Conservation (phyloP, 2,888 invertebrate species). For the Pardosa pseudoannulata region DNA sequence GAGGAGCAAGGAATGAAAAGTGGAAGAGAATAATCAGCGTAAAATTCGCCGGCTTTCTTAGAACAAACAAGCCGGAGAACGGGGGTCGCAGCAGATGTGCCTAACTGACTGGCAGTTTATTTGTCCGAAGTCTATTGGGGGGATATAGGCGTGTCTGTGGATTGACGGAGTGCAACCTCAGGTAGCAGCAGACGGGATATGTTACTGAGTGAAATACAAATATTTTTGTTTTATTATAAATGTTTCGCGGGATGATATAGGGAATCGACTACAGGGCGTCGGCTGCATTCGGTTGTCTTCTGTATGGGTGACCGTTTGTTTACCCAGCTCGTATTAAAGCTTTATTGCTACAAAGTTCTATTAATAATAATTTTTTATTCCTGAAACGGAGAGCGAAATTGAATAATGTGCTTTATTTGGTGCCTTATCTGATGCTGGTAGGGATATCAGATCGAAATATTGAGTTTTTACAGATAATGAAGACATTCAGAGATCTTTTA, state of each 20-base stretch:
- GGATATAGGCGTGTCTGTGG: conserved; percentile 34
- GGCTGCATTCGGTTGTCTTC: background rate
- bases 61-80: conserved; percentile 36
- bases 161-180: background rate
- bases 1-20: background rate
- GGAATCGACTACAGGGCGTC: background rate
- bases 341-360: background rate
- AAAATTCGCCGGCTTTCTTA: conserved; percentile 53
- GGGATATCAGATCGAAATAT: background rate
- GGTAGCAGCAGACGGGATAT: background rate
- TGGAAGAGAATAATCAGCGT: conserved; percentile 23
- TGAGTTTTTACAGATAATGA: no score
- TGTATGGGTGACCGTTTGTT: background rate
- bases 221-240: background rate
- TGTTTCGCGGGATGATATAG: background rate
- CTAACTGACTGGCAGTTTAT: conserved; percentile 58
- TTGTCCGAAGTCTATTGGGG: conserved; percentile 44
- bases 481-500: no score
- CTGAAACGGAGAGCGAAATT: background rate
- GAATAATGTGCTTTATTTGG: background rate
- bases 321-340: background rate
- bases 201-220: background rate
- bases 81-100: conserved; percentile 24
- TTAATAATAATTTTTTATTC: background rate
- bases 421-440: background rate